These are phyloP conservation scores for Scolopax bukidnonensis DNA, from an alignment of 2,797 vertebrate genomes.

Conservation along the genomic window DNA sequence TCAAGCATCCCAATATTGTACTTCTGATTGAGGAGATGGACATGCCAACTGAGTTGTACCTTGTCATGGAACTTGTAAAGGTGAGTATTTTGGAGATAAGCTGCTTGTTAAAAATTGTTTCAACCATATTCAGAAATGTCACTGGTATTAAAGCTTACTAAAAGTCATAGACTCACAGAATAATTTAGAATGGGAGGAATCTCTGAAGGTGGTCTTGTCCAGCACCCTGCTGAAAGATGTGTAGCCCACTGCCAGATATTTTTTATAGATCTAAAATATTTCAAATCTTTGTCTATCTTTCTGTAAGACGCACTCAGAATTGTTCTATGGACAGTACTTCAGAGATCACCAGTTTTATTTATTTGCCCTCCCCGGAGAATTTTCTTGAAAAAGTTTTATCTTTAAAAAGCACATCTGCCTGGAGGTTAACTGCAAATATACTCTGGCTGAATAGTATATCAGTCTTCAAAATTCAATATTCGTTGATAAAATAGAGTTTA, in stretches of 20 bases:
- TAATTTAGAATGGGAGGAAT: background rate
- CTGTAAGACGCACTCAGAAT: background rate
- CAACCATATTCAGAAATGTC: background rate
- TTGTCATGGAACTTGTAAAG: conserved; percentile 98
- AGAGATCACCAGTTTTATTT: background rate
- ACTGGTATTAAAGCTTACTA: background rate
- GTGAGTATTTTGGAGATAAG: conserved; percentile 69
- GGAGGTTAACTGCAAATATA: background rate
- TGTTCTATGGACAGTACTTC: background rate
- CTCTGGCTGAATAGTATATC: background rate
- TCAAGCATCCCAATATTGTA: conserved; percentile 98
- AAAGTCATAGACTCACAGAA: background rate
- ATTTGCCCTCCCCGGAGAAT: background rate
- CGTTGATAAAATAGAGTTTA: background rate
- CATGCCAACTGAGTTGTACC: conserved; percentile 89
- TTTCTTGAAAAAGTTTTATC: background rate
- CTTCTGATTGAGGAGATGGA: conserved; percentile 98
- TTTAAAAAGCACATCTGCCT: background rate
- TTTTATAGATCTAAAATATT: background rate
- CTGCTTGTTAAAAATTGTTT: background rate
- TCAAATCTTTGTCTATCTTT: background rate
- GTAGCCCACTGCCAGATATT: background rate
- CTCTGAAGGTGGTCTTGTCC: background rate
- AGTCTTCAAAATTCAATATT: background rate
- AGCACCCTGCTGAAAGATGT: background rate